Conservation (phyloP, 1,140 invertebrate genomes). For the Venturia canescens region DNA sequence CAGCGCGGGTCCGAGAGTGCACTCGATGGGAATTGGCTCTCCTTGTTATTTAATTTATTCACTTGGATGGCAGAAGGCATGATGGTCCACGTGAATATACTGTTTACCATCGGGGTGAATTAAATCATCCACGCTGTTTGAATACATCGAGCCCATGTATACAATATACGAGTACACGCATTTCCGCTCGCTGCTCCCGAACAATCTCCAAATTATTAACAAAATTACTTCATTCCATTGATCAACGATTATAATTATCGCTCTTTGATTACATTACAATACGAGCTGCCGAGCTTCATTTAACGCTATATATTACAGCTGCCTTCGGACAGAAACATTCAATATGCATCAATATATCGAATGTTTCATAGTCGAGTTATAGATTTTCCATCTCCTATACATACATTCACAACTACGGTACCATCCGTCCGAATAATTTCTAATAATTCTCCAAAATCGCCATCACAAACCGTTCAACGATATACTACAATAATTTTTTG, state of each 20-base stretch:
- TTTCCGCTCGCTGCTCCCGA: not conserved
- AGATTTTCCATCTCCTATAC: slow-evolving; percentile 33
- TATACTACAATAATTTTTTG: slow-evolving; percentile 21
- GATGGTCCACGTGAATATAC: slow-evolving; percentile 23
- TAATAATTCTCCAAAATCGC: slow-evolving; percentile 19
- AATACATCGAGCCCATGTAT: not conserved
- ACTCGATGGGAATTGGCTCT: slow-evolving; percentile 15
- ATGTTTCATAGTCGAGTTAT: not conserved
- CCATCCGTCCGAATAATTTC: slow-evolving; percentile 17
- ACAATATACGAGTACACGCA: not conserved
- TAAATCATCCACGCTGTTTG: slow-evolving; percentile 24
- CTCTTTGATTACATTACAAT: slow-evolving; percentile 21
- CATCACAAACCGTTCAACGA: slow-evolving; percentile 29
- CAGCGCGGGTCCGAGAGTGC: not conserved
- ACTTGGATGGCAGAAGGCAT: slow-evolving; percentile 6
- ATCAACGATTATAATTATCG: slow-evolving; percentile 36
- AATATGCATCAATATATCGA: not conserved
- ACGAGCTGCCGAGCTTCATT: slow-evolving; percentile 30
- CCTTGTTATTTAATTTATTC: slow-evolving; percentile 41
- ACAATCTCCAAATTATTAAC: slow-evolving; percentile 26
- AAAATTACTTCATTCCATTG: slow-evolving; percentile 8
- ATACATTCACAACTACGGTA: slow-evolving; percentile 26
- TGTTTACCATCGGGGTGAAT: slow-evolving; percentile 35
- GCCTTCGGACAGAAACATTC: not conserved
- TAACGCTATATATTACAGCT: slow-evolving; percentile 39